Percentiles rank a stretch among this genome's conserved stretches.
Evolutionary conservation across 2,888 invertebrate genomes (phyloP).

Genomic region (Apamea anceps): DNA sequence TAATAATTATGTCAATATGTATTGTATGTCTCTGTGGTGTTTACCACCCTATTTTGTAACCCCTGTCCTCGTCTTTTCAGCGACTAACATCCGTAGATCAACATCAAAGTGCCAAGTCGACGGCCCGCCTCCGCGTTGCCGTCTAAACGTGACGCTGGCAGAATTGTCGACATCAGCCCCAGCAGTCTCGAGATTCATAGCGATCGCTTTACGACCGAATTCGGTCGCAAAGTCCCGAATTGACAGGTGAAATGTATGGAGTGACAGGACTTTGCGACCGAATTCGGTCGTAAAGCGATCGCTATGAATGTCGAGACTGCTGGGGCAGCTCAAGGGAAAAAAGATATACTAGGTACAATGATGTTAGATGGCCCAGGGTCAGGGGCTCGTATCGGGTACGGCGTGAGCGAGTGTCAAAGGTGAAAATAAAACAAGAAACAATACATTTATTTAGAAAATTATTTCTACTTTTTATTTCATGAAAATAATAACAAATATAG

Average conservation of each 20-base stretch:
- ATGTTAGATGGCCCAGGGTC: neutral
- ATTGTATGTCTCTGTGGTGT: too few species aligned
- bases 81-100: neutral
- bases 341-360: neutral
- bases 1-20: too few species aligned
- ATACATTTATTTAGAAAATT: constrained; percentile 52
- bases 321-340: neutral
- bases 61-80: neutral
- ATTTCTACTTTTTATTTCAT: constrained; percentile 59
- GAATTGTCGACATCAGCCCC: neutral
- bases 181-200: too few species aligned
- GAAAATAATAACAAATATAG: constrained; percentile 60
- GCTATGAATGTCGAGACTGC: too few species aligned
- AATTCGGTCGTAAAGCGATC: too few species aligned
- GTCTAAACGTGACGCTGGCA: too few species aligned
- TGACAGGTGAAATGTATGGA: too few species aligned
- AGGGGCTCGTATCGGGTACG: neutral
- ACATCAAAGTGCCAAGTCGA: neutral
- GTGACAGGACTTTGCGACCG: too few species aligned
- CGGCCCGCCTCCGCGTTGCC: too few species aligned
- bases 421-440: constrained; percentile 33
- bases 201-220: too few species aligned
- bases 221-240: too few species aligned
- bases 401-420: neutral
- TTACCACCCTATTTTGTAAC: too few species aligned